phyloP scores from a whole-genome alignment of 2,113 vertebrate species.

The Phalacrocorax aristotelis region DNA sequence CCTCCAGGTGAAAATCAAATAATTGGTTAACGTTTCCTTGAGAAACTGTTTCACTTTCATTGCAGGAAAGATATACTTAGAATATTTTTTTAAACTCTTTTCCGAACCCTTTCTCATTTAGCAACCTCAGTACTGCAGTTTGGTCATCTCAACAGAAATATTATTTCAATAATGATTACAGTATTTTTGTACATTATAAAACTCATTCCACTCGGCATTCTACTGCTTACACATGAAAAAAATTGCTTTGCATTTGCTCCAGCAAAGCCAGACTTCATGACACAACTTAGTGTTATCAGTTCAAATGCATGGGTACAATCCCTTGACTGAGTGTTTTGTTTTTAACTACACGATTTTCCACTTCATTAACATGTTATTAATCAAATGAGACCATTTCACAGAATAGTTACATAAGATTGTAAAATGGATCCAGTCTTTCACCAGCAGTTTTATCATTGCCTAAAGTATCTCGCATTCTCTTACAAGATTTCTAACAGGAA shows the following conservation, averaged over 20 bases:
- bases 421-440: neutral
- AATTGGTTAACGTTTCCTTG: neutral
- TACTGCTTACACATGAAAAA: neutral
- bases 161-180: neutral
- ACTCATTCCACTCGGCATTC: neutral
- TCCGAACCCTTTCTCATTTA: neutral
- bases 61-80: neutral
- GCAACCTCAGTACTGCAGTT: neutral
- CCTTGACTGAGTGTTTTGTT: neutral
- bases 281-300: neutral
- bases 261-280: neutral
- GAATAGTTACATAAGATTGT: neutral
- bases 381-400: neutral
- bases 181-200: neutral
- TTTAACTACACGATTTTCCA: neutral
- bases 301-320: neutral
- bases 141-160: neutral
- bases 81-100: neutral
- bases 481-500: neutral
- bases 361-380: neutral
- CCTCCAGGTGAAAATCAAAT: neutral
- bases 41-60: neutral
- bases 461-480: neutral
- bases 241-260: neutral
- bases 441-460: neutral